These are phyloP conservation scores for Acrossocheilus fasciatus DNA, from an alignment of 2,797 vertebrate genomes.

Conservation along the genomic window DNA sequence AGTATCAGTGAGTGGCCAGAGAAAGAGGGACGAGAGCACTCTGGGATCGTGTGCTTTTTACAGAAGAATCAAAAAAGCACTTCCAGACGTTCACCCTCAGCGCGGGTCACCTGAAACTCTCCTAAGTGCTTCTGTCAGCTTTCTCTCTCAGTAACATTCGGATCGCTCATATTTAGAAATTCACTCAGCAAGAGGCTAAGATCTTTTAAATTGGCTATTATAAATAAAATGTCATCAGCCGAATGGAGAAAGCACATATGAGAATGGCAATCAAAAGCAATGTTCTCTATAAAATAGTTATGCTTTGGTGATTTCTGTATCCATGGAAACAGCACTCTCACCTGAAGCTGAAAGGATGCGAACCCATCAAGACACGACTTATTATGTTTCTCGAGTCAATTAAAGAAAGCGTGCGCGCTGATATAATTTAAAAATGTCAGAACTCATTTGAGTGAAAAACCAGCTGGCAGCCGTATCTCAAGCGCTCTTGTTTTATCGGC, in stretches of 20 bases:
- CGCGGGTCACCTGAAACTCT: background rate
- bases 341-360: conserved; percentile 25
- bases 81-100: background rate
- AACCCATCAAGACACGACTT: conserved; percentile 38
- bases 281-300: conserved; percentile 39
- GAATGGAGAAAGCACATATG: conserved; percentile 20
- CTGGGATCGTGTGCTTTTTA: conserved; percentile 6
- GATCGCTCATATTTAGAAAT: conserved; percentile 12
- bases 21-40: conserved; percentile 46
- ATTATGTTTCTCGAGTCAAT: conserved; percentile 38
- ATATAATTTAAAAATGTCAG: conserved; percentile 28
- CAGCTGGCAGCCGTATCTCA: background rate
- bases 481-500: conserved; percentile 50
- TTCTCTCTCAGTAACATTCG: background rate
- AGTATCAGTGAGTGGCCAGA: conserved; percentile 62
- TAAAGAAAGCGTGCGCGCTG: conserved; percentile 9
- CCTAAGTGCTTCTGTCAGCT: background rate
- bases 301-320: conserved; percentile 53
- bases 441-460: conserved; percentile 20
- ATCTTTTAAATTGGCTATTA: conserved; percentile 42
- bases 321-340: conserved; percentile 56
- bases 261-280: conserved; percentile 48
- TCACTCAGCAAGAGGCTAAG: conserved; percentile 30
- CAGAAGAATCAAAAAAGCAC: conserved; percentile 23
- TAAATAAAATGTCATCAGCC: conserved; percentile 46